Evolutionary conservation across 2,888 invertebrate genomes (phyloP).

Genomic region (Cepaea hortensis): DNA sequence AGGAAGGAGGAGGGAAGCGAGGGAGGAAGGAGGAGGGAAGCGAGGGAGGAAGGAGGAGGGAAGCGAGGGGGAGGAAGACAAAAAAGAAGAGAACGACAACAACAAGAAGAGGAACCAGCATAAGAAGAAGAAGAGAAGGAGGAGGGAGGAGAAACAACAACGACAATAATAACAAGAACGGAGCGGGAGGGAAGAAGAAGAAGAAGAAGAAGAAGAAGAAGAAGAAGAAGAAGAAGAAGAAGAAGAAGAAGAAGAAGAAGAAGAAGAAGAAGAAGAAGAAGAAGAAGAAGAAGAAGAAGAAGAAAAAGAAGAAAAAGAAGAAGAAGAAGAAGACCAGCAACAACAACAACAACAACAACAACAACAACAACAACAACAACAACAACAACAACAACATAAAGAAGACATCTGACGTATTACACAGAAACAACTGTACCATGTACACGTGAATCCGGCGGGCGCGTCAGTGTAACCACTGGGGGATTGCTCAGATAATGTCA

Average conservation of each 20-base stretch:
- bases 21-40: conserved; percentile 25
- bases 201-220: not conserved
- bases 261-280: not conserved
- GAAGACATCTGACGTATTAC: too few species aligned
- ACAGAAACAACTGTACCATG: too few species aligned
- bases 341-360: too few species aligned
- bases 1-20: not conserved
- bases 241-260: not conserved
- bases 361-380: too few species aligned
- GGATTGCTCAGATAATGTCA: too few species aligned
- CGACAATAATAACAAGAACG: not conserved
- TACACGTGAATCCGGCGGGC: too few species aligned
- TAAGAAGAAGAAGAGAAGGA: not conserved
- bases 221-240: not conserved
- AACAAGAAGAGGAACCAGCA: not conserved
- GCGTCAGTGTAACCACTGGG: too few species aligned
- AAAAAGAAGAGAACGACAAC: not conserved
- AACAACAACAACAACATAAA: too few species aligned
- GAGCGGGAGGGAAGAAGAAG: conserved; percentile 3
- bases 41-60: conserved; percentile 14
- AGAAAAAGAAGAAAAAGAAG: not conserved
- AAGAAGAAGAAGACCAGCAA: conserved; percentile 14
- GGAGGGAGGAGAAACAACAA: not conserved
- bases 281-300: not conserved
- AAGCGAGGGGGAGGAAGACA: conserved; percentile 44